phyloP scores from a whole-genome alignment of 2,113 vertebrate species.

The Pluvianellus socialis region DNA sequence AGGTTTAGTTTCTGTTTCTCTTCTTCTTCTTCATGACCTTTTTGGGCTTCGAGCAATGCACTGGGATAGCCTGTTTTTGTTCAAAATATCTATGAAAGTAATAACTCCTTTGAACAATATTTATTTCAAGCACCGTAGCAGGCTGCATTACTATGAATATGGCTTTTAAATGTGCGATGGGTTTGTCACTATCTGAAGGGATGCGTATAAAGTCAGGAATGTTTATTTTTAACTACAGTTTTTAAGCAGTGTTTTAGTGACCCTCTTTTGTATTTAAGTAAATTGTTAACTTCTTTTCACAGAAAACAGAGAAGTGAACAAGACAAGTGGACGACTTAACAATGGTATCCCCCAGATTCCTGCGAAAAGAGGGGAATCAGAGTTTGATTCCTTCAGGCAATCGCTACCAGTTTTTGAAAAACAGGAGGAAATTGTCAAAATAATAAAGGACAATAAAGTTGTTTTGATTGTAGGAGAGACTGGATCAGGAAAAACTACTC shows the following conservation, averaged over 20 bases:
- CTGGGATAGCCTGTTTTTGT: background rate
- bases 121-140: background rate
- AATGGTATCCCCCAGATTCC: constrained; percentile 90
- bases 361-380: constrained; percentile 79
- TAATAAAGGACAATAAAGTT: constrained; percentile 87
- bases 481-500: constrained; percentile 97
- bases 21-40: background rate
- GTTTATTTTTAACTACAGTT: background rate
- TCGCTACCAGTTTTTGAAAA: constrained; percentile 87
- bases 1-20: background rate
- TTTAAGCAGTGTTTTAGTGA: background rate
- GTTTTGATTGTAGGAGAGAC: constrained; percentile 93
- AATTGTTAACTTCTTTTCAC: background rate
- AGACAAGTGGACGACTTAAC: constrained; percentile 83
- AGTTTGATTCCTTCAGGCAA: constrained; percentile 86
- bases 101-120: background rate
- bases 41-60: background rate
- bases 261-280: background rate
- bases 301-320: constrained; percentile 80
- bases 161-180: background rate
- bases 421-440: constrained; percentile 86
- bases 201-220: background rate
- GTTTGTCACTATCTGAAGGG: background rate
- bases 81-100: background rate
- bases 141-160: fast-evolving